These are phyloP conservation scores for Troides oblongomaculatus DNA, from an alignment of 2,888 invertebrate species.

Conservation along the genomic window DNA sequence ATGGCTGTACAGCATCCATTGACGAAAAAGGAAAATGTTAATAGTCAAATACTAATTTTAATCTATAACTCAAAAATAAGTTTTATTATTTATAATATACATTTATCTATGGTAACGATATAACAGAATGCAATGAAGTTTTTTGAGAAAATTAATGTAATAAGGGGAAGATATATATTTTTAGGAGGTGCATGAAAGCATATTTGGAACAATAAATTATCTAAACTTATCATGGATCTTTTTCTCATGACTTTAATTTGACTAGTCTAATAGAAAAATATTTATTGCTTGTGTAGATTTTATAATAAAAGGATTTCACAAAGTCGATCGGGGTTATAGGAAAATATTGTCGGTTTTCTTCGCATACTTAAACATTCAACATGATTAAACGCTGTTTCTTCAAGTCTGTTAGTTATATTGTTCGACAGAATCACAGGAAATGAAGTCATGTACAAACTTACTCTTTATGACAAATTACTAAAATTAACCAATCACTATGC, in stretches of 20 bases:
- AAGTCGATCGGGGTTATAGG: neutral
- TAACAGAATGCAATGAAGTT: conserved; percentile 46
- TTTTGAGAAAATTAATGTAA: conserved; percentile 32
- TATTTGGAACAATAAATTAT: conserved; percentile 66
- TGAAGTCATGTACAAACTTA: conserved; percentile 60
- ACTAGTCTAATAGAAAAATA: conserved; percentile 71
- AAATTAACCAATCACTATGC: conserved; percentile 51
- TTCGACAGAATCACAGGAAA: conserved; percentile 66
- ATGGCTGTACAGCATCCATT: conserved; percentile 53
- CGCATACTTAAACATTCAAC: conserved; percentile 9
- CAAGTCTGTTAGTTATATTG: conserved; percentile 43
- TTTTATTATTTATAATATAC: conserved; percentile 53
- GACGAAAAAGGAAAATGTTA: conserved; percentile 24
- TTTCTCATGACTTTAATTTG: conserved; percentile 66
- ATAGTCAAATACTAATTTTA: conserved; percentile 26
- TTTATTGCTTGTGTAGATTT: conserved; percentile 30
- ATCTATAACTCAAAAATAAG: conserved; percentile 25
- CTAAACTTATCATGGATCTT: conserved; percentile 57
- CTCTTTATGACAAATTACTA: conserved; percentile 33
- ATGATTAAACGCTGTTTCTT: conserved; percentile 17
- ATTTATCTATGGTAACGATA: conserved; percentile 74
- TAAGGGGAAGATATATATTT: conserved; percentile 31
- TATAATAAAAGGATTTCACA: conserved; percentile 4
- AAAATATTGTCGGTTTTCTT: too few relatives aligned
- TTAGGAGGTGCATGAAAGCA: conserved; percentile 34